Percentiles rank a stretch among this genome's conserved stretches.
phyloP scores from a whole-genome alignment of 1,140 invertebrate genomes.

The Procambarus clarkii region DNA sequence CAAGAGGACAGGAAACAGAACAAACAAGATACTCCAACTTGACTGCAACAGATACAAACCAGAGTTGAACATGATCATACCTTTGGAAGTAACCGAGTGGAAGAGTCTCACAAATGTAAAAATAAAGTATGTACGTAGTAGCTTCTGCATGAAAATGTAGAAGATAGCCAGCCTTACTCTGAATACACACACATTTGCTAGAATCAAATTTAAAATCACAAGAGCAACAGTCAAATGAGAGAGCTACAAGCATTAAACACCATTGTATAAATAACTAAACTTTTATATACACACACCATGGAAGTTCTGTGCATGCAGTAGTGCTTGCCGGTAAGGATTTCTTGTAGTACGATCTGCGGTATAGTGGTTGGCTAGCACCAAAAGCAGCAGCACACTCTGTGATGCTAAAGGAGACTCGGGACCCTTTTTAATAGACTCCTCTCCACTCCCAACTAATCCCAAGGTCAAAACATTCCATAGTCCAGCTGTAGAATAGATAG shows the following conservation, averaged over 20 bases:
- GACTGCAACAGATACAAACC: too few relatives aligned
- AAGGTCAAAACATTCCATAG: slow-evolving; percentile 87
- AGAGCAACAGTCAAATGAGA: too few relatives aligned
- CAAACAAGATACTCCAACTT: too few relatives aligned
- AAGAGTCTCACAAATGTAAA: too few relatives aligned
- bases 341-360: slow-evolving; percentile 75
- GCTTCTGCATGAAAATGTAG: too few relatives aligned
- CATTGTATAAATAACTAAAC: background rate
- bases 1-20: too few relatives aligned
- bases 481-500: slow-evolving; percentile 80
- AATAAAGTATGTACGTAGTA: too few relatives aligned
- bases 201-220: background rate
- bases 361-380: slow-evolving; percentile 92
- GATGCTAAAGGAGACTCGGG: slow-evolving; percentile 91
- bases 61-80: too few relatives aligned
- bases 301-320: slow-evolving; percentile 85
- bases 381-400: slow-evolving; percentile 90
- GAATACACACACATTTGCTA: background rate
- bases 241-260: background rate
- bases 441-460: slow-evolving; percentile 78
- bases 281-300: slow-evolving; percentile 75
- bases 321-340: slow-evolving; percentile 89
- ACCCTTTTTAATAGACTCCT: slow-evolving; percentile 77
- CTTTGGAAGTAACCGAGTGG: too few relatives aligned
- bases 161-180: too few relatives aligned